Percentiles rank a stretch among this genome's conserved stretches.
These are phyloP conservation scores for Phaetusa simplex DNA, from an alignment of 2,113 vertebrate genomes.

Conservation along the genomic window DNA sequence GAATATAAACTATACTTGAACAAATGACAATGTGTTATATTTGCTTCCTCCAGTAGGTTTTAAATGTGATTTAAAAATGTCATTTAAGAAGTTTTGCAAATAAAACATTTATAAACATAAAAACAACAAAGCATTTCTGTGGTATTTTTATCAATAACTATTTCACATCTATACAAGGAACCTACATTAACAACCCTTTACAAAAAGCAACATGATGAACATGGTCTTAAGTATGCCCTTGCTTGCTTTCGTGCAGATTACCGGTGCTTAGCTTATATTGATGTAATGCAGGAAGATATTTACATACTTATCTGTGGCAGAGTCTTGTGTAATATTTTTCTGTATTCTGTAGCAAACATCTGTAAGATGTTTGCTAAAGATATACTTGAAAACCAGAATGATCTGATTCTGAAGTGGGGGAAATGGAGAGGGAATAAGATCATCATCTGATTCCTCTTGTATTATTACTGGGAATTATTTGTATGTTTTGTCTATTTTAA, in stretches of 20 bases:
- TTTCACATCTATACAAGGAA: not conserved
- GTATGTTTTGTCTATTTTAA: not conserved
- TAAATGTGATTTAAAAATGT: not conserved
- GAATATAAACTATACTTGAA: not conserved
- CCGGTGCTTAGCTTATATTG: not conserved
- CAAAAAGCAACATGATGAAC: not conserved
- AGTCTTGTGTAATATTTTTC: not conserved
- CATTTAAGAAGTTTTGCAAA: not conserved
- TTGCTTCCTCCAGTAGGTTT: not conserved
- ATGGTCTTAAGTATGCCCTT: rapidly evolving
- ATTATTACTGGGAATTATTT: not conserved
- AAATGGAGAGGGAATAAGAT: not conserved
- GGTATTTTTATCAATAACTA: not conserved
- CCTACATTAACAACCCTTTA: not conserved
- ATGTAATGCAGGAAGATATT: not conserved
- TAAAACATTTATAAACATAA: not conserved
- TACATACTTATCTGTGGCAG: not conserved
- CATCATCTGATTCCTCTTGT: not conserved
- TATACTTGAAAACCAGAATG: not conserved
- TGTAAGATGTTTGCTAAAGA: not conserved
- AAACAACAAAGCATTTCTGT: not conserved
- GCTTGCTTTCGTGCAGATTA: not conserved
- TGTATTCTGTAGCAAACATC: too few relatives aligned
- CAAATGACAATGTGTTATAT: not conserved
- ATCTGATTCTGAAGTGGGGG: not conserved